A percentile compares a stretch with the other conserved stretches of the same genome.
Evolutionary conservation across 2,113 vertebrate species (phyloP).

Genomic region (Larimichthys crocea): DNA sequence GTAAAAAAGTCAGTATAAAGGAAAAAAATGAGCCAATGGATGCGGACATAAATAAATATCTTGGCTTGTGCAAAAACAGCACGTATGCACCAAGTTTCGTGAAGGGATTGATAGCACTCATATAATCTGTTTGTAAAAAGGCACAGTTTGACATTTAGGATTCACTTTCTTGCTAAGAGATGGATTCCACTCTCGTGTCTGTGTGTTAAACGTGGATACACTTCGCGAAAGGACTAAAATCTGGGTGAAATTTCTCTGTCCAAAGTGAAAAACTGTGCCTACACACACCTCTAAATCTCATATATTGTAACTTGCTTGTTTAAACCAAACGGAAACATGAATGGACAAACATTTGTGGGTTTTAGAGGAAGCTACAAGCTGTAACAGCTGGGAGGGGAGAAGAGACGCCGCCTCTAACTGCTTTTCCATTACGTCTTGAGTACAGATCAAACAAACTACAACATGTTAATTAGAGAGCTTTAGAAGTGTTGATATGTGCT

Average conservation of each 20-base stretch:
- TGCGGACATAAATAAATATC: not conserved
- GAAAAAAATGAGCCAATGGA: not conserved
- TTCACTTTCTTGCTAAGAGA: not conserved
- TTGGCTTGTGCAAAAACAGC: no score
- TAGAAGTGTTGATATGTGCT: not conserved
- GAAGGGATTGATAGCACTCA: no score
- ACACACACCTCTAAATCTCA: not conserved
- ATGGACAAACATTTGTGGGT: not conserved
- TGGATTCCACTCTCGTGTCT: no score
- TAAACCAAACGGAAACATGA: not conserved
- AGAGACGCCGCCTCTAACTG: not conserved
- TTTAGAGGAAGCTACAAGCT: not conserved
- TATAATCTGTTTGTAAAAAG: not conserved
- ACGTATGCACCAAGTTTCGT: not conserved
- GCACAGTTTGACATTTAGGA: not conserved
- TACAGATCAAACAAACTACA: not conserved
- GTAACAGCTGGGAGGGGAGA: no score
- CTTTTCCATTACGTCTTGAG: not conserved
- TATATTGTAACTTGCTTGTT: no score
- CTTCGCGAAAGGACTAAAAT: no score
- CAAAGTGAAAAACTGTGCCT: no score
- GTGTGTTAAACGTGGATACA: no score
- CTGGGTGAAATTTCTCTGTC: no score
- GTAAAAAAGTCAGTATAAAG: not conserved
- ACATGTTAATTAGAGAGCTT: not conserved